A percentile compares a stretch with the other conserved stretches of the same genome.
These are phyloP conservation scores for Drosophila ananassae DNA, from an alignment of 1,140 invertebrate genomes.

Conservation along the genomic window DNA sequence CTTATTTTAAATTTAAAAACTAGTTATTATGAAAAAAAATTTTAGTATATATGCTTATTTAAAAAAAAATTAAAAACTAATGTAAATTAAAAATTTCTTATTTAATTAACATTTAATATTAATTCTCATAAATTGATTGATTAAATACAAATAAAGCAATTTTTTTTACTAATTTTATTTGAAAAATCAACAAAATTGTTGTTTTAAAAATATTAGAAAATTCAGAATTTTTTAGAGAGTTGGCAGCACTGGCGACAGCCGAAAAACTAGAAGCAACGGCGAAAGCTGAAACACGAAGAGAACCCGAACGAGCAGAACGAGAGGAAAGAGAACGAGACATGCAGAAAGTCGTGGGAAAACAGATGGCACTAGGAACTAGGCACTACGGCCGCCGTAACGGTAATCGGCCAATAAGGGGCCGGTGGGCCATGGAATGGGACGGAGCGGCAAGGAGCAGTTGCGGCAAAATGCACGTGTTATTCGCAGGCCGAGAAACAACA, in stretches of 20 bases:
- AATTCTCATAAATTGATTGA: too few relatives aligned
- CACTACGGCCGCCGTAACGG: not conserved
- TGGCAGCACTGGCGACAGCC: constrained; percentile 2
- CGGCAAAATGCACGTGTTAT: constrained; percentile 71
- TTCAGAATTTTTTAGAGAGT: not conserved
- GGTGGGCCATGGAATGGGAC: not conserved
- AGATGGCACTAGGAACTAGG: not conserved
- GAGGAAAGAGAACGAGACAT: constrained; percentile 3
- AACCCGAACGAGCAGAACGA: not conserved
- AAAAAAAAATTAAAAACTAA: too few relatives aligned
- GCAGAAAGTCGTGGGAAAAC: constrained; percentile 1
- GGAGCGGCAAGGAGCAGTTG: constrained; percentile 4
- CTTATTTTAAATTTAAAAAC: too few relatives aligned
- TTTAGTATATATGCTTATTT: too few relatives aligned
- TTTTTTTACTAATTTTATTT: too few relatives aligned
- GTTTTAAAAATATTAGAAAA: not conserved
- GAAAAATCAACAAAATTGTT: too few relatives aligned
- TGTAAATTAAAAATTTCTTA: too few relatives aligned
- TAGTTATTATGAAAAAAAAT: too few relatives aligned
- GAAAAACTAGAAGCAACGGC: constrained; percentile 10
- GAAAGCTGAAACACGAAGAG: not conserved
- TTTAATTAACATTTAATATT: too few relatives aligned
- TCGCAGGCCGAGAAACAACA: constrained; percentile 51
- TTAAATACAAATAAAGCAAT: too few relatives aligned
- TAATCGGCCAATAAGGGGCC: constrained; percentile 4